Evolutionary conservation across 2,888 invertebrate genomes (phyloP), one percentile per base, ranked within the genome.

Genomic region (Acanthoscelides obtectus): DNA sequence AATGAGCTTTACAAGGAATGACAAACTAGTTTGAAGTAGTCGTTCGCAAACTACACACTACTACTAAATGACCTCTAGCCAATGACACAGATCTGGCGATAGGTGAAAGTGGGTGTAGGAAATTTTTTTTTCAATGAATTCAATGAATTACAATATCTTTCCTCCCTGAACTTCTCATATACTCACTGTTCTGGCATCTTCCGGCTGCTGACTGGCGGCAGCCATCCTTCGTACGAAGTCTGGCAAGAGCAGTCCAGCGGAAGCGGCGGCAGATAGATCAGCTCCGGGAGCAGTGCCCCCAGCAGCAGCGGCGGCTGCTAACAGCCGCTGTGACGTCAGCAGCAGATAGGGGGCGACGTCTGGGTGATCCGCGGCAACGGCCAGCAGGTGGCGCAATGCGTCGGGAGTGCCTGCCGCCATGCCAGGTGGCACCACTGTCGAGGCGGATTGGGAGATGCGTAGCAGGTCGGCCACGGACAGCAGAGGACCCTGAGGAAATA

Each of bases 381-480:
- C 87, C 75, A 84, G 83, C 69, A 86, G 87, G 77, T 88, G 88
- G 66, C 89, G 82, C 75, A 89, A 81, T 66, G 85, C 83, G 79
- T 88, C 87, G 45, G 89, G 81, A 69, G 88, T 87, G 72, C 89
- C 89, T n/a, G n/a, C n/a, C 67, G 86, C 72, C 72, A 45, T 17
- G 17, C 45, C 45, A 3, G 45, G 45, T 17, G 45, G 45, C 3
- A 45, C 17, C 12, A 45, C 45, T 1, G 45, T 17, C 17, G 45
- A 45, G 12, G 45, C 45, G 3, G 45, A 45, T 12, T 45, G 45
- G 12, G 45, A 45, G 45, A 90, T 87, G 67, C 89, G 84, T 72
- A 90, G 82, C 80, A 90, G 86, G 83, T 91, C 89, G 80, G 90
- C 89, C 81, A 89, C 84, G 68, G 89, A 88, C 71, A 89, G 82